A percentile compares a stretch with the other conserved stretches of the same genome.
These are phyloP conservation scores for Lacanobia oleracea DNA, from an alignment of 2,888 invertebrate species.

Conservation along the genomic window DNA sequence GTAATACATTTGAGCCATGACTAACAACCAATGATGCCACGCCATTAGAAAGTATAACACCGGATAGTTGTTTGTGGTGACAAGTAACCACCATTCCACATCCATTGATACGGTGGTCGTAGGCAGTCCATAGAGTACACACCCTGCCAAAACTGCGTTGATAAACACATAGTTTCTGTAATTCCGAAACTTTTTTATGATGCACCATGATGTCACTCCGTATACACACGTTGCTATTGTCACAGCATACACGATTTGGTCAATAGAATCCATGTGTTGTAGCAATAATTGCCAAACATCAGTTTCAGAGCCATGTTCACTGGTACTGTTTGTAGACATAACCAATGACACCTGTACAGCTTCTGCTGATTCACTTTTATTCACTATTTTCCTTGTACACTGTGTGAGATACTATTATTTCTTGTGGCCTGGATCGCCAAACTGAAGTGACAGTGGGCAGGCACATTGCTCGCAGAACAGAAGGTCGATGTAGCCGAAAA, in stretches of 20 bases:
- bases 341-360: neutral
- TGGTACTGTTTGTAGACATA: neutral
- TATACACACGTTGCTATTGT: neutral
- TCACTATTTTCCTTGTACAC: too few species aligned
- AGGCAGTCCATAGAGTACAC: neutral
- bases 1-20: constrained; percentile 7
- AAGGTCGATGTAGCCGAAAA: too few species aligned
- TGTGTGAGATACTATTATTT: too few species aligned
- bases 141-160: neutral
- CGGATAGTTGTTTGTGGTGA: too few species aligned
- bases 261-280: rapidly evolving
- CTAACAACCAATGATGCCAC: constrained; percentile 1
- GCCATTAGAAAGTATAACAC: neutral
- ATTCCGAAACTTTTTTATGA: neutral
- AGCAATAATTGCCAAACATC: neutral
- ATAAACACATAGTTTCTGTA: constrained; percentile 8
- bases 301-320: neutral
- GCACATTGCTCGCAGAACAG: too few species aligned
- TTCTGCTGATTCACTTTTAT: neutral
- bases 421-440: too few species aligned
- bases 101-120: neutral
- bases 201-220: neutral
- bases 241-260: neutral
- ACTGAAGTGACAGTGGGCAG: too few species aligned
- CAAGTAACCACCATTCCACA: neutral